phyloP scores from a whole-genome alignment of 2,113 vertebrate species.

The Psettodes erumei region DNA sequence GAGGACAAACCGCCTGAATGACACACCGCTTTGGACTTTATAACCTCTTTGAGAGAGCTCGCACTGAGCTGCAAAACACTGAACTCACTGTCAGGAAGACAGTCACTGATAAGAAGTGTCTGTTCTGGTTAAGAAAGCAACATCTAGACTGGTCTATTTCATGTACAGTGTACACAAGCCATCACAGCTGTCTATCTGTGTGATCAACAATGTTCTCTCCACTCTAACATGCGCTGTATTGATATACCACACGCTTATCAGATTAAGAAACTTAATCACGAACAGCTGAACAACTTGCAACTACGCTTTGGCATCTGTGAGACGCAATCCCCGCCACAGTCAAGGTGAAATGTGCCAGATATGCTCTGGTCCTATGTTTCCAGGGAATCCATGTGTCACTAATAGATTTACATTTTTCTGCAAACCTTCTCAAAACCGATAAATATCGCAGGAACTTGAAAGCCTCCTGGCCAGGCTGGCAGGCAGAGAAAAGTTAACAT shows the following conservation, averaged over 20 bases:
- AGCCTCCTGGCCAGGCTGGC: slow-evolving; percentile 17
- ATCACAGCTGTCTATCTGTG: background rate
- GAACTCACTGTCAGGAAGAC: slow-evolving; percentile 16
- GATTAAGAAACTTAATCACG: slow-evolving; percentile 9
- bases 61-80: background rate
- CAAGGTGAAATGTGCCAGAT: slow-evolving; percentile 2
- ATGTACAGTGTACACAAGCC: slow-evolving; percentile 9
- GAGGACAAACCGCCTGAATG: slow-evolving; percentile 30
- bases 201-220: slow-evolving; percentile 27
- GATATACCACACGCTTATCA: slow-evolving; percentile 20
- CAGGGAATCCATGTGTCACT: slow-evolving; percentile 22
- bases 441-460: slow-evolving; percentile 39
- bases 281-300: slow-evolving; percentile 6
- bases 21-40: slow-evolving; percentile 7
- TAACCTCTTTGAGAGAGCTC: background rate
- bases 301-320: too few species aligned
- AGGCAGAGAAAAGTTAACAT: slow-evolving; percentile 7
- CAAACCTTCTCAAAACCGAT: slow-evolving; percentile 25
- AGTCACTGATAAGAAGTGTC: slow-evolving; percentile 13
- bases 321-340: background rate
- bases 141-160: slow-evolving; percentile 1
- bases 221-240: background rate
- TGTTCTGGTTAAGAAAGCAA: slow-evolving; percentile 21
- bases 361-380: slow-evolving; percentile 2
- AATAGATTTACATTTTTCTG: slow-evolving; percentile 29